Evolutionary conservation across 2,797 vertebrate species (phyloP), one percentile per base, ranked within the genome.

Genomic region (Aplochiton taeniatus): DNA sequence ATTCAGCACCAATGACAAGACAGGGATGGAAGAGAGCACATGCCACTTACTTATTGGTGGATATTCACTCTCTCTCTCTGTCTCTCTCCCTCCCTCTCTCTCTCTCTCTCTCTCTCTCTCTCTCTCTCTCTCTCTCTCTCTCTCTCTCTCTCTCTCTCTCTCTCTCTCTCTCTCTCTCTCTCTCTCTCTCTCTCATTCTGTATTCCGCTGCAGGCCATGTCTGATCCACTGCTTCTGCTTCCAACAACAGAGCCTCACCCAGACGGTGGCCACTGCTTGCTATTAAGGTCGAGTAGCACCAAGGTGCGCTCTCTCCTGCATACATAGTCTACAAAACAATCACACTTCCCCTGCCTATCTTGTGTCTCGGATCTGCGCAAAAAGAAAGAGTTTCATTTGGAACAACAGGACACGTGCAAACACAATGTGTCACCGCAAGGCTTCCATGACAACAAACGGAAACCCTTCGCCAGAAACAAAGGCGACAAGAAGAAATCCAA

Each of bases 401-500:
- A 79, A 72, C 48, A 52, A 46, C 51, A 53, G 66, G 50, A 80
- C 60, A 8, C 68, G 74, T 68, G 74, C 55, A 69, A 78, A 78
- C 44, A 58, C 60, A 1, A 74, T 51, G 9, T 50, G 69, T 56
- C 58, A 72, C 42, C 6, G 54, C 54, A 18, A 56, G 67, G 66
- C 64, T 73, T 75, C 46, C 57, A 73, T 45, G 17, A 83, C 77
- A 69, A 58, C 70, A 49, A 78, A 53, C 59, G 74, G 68, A 49
- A 56, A 54, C 41, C n/a, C 18, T 61, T n/a, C n/a, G 13, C 12
- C 43, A 45, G 41, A 75, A 73, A 59, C 82, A 79, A 76, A 78
- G 63, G 70, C 72, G 60, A 73, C 66, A 66, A 66, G 62, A 58
- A 52, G 53, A 80, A 81, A 82, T 85, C 66, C 84, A 75, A 86